phyloP scores from a whole-genome alignment of 1,140 invertebrate species.

The Paracyclopina nana region DNA sequence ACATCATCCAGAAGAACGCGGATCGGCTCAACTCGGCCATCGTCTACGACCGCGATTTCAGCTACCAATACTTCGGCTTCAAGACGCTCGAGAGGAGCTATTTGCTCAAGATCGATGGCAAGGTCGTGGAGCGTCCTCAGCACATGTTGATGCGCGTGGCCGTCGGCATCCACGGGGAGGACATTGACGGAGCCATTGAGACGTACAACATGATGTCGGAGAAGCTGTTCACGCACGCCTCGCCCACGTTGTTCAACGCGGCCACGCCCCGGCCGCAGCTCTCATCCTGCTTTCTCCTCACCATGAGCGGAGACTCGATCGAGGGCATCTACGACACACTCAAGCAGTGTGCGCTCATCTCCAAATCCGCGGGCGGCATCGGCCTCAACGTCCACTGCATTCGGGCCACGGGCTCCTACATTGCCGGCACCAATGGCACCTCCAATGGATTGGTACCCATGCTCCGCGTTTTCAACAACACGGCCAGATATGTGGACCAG shows the following conservation, averaged over 20 bases:
- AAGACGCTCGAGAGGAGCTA: slow-evolving; percentile 94
- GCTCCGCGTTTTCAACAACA: slow-evolving; percentile 88
- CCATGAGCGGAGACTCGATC: slow-evolving; percentile 90
- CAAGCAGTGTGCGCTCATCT: slow-evolving; percentile 84
- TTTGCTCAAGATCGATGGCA: slow-evolving; percentile 74
- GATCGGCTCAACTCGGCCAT: slow-evolving; percentile 83
- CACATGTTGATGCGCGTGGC: slow-evolving; percentile 97
- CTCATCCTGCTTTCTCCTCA: slow-evolving; percentile 72
- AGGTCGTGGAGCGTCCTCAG: slow-evolving; percentile 88
- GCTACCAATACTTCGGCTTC: slow-evolving; percentile 97
- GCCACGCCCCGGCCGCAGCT: slow-evolving; percentile 42
- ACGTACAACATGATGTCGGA: slow-evolving; percentile 92
- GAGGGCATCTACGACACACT: slow-evolving; percentile 94
- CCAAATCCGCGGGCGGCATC: slow-evolving; percentile 92
- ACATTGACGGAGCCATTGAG: slow-evolving; percentile 80
- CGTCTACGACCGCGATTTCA: slow-evolving; percentile 91
- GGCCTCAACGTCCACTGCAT: slow-evolving; percentile 94
- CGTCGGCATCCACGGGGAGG: slow-evolving; percentile 84
- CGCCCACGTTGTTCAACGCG: slow-evolving; percentile 88
- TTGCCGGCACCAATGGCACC: slow-evolving; percentile 79
- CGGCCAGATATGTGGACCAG: slow-evolving; percentile 79
- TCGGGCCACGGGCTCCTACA: slow-evolving; percentile 68
- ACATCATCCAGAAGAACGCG: slow-evolving; percentile 64
- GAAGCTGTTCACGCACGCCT: slow-evolving; percentile 92
- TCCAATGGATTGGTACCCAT: slow-evolving; percentile 97